Base-by-base conservation (phyloP, 2,113 vertebrate species). In the Malurus alboscapulatus region DNA sequence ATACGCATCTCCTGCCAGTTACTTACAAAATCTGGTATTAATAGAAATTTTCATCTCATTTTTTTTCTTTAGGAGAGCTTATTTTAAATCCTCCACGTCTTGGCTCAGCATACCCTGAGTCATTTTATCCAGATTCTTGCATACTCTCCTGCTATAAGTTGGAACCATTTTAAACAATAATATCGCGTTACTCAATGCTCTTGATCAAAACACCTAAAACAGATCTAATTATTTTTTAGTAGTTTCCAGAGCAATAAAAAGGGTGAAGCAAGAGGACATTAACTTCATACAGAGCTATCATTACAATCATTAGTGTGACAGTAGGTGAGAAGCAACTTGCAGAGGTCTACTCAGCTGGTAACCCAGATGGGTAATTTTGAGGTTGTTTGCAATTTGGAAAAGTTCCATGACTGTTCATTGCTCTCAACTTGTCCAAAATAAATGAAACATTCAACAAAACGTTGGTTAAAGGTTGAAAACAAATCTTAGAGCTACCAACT, bases 161-260 rank as follows among this genome's bases (percentile, higher is more conserved):
- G 44, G 32, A 83, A 57, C 29, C 57, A 25, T 93, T 67, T 89
- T 40, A 75, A 76, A 75, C 14, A 12, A 8, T 58, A 32, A 22
- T 26, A 74, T 55, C 27, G 30, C 20, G 65, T n/a, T 65, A 18
- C 8, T 63, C 53, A 63, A 15, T 75, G 45, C 3, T 79, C 19
- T 85, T 55, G 6, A 79, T 79, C 36, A 63, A 69, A 94, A 47
- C 30, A 79, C 6, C 17, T 84, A 84, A 71, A 14, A 55, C 24
- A 54, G 32, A 58, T 62, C 9, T 80, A 80, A 93, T 80, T 76
- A 83, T 42, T 88, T 51, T 73, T 84, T 27, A 93, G 47, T 61
- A 32, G 47, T 58, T 92, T 93, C 76, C 55, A 93, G 38, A 80
- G 57, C 55, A 93, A 94, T 58, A 77, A 62, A 65, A 86, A 88